Percentiles rank a stretch among this genome's conserved stretches.
Conservation (phyloP, 2,113 vertebrate species). For the Grallaria varia region DNA sequence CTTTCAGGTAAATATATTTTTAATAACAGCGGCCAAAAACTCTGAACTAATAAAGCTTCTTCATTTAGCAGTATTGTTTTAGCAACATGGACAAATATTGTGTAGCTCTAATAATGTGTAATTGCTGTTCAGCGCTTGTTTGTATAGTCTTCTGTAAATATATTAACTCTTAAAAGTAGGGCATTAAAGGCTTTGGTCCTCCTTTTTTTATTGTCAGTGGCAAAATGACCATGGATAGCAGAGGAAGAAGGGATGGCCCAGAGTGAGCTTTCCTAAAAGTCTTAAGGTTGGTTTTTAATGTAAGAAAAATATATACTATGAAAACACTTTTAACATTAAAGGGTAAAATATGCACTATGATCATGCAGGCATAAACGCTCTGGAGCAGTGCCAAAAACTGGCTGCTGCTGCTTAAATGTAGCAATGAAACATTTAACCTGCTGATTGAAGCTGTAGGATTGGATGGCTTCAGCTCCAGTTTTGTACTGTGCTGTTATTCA, state of each 20-base stretch:
- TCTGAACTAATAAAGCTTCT: conserved; percentile 64
- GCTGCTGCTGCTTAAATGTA: neutral
- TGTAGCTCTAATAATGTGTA: conserved; percentile 63
- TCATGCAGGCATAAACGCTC: neutral
- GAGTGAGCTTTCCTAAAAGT: neutral
- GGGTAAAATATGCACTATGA: neutral
- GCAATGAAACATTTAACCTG: neutral
- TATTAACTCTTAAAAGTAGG: neutral
- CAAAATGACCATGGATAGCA: neutral
- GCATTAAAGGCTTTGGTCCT: conserved; percentile 32
- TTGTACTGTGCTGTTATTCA: neutral
- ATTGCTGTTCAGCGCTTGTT: conserved; percentile 47
- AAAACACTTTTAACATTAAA: neutral
- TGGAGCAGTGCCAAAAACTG: neutral
- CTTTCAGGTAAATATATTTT: conserved; percentile 75
- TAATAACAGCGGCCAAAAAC: conserved; percentile 61
- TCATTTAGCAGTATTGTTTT: conserved; percentile 57
- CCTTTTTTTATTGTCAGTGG: neutral
- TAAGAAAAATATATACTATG: neutral
- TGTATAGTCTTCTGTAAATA: conserved; percentile 43
- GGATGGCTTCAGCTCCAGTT: neutral
- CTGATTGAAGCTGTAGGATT: neutral
- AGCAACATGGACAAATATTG: conserved; percentile 40
- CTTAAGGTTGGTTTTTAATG: neutral
- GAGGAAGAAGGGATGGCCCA: neutral